A percentile compares a stretch with the other conserved stretches of the same genome.
Conservation (phyloP, 2,888 invertebrate species). For the Eumacrocentrus americanus region DNA sequence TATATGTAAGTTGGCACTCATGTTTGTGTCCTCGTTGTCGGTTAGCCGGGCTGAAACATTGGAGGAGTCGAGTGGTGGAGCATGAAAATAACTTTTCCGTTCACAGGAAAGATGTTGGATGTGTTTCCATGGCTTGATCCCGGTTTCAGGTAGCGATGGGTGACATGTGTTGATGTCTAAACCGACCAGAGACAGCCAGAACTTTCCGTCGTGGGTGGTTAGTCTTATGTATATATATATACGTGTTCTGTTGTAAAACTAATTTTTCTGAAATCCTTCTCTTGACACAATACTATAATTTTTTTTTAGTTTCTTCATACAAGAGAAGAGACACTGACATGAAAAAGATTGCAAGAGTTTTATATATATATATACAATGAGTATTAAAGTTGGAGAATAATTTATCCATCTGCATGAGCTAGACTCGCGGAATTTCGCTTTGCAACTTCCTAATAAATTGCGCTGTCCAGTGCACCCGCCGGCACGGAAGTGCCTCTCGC, state of each 20-base stretch:
- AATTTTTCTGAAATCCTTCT: constrained; percentile 14
- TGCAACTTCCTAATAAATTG: constrained; percentile 14
- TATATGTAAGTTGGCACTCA: no score
- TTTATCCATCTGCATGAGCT: constrained; percentile 7
- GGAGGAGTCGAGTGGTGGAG: no score
- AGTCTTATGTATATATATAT: constrained; percentile 4
- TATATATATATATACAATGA: not conserved
- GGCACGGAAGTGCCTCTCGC: not conserved
- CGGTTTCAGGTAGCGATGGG: not conserved
- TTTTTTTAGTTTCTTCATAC: constrained; percentile 1
- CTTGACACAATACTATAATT: not conserved
- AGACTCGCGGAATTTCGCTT: constrained; percentile 1
- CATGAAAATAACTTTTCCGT: constrained; percentile 1
- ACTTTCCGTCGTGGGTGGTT: constrained; percentile 11
- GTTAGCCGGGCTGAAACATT: no score
- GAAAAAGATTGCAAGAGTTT: no score
- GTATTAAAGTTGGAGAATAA: constrained; percentile 3
- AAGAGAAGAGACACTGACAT: not conserved
- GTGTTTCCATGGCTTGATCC: not conserved
- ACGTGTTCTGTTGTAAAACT: constrained; percentile 16
- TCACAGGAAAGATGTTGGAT: constrained; percentile 2
- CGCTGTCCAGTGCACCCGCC: not conserved
- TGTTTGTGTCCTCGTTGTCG: no score
- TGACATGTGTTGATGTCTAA: constrained; percentile 10
- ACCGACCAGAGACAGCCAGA: not conserved